These are phyloP conservation scores for Pterostichus niger DNA, from an alignment of 2,888 invertebrate species.

Conservation along the genomic window DNA sequence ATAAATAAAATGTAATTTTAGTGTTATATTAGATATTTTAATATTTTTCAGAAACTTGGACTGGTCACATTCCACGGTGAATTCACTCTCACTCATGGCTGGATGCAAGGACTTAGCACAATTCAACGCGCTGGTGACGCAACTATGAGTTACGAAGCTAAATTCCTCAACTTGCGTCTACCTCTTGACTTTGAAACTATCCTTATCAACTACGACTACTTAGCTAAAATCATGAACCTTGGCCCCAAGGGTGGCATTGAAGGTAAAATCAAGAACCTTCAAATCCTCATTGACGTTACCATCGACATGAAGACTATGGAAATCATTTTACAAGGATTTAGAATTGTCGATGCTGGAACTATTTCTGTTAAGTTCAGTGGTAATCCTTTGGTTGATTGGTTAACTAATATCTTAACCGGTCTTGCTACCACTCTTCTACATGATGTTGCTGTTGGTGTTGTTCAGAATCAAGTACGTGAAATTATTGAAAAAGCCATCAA, in stretches of 20 bases:
- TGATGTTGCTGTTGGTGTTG: slow-evolving; percentile 77
- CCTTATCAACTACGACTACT: slow-evolving; percentile 79
- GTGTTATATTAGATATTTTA: too few species aligned
- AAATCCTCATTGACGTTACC: slow-evolving; percentile 69
- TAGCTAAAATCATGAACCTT: slow-evolving; percentile 78
- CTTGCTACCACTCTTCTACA: slow-evolving; percentile 78
- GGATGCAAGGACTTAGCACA: slow-evolving; percentile 78
- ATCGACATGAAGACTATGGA: slow-evolving; percentile 69
- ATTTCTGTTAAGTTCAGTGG: slow-evolving; percentile 78
- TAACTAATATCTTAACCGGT: slow-evolving; percentile 77
- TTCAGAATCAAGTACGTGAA: slow-evolving; percentile 75
- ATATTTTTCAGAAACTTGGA: slow-evolving; percentile 70
- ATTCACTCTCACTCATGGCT: slow-evolving; percentile 78
- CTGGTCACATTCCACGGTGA: slow-evolving; percentile 79
- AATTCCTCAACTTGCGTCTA: slow-evolving; percentile 57
- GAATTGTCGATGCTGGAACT: slow-evolving; percentile 72
- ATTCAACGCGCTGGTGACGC: slow-evolving; percentile 78
- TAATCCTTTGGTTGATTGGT: slow-evolving; percentile 78
- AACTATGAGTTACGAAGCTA: slow-evolving; percentile 68
- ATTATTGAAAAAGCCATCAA: slow-evolving; percentile 74
- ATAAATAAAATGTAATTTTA: too few species aligned
- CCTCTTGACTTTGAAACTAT: slow-evolving; percentile 70
- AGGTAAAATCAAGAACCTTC: slow-evolving; percentile 75
- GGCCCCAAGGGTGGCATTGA: slow-evolving; percentile 79
- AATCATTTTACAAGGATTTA: slow-evolving; percentile 70